phyloP scores from a whole-genome alignment of 2,797 vertebrate species.

The Kryptolebias ocellatus region DNA sequence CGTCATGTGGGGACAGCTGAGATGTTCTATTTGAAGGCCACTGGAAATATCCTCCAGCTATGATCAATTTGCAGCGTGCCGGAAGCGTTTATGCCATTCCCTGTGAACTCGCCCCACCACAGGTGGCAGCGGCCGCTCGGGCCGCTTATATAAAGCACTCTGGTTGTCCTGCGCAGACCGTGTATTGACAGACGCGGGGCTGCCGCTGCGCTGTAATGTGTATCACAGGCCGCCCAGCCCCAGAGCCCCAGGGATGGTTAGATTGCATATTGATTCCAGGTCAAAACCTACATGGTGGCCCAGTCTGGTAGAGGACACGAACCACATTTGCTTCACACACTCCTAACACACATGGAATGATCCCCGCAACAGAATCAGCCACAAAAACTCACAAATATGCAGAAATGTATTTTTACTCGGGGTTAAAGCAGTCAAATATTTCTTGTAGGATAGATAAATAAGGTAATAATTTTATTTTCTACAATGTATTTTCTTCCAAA shows the following conservation, averaged over 20 bases:
- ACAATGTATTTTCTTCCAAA: too few relatives aligned
- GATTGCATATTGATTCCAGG: constrained; percentile 83
- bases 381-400: not conserved
- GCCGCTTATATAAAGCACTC: constrained; percentile 76
- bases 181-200: constrained; percentile 59
- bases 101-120: constrained; percentile 15
- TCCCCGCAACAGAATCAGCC: not conserved
- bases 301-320: constrained; percentile 67
- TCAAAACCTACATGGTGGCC: constrained; percentile 71
- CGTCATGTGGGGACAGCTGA: constrained; percentile 25
- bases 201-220: constrained; percentile 53
- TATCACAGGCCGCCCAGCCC: constrained; percentile 45
- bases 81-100: constrained; percentile 28
- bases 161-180: constrained; percentile 46
- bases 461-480: too few relatives aligned
- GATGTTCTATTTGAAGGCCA: constrained; percentile 47
- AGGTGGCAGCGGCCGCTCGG: constrained; percentile 30
- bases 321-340: constrained; percentile 46
- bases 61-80: constrained; percentile 23
- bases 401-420: not conserved
- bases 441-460: too few relatives aligned
- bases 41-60: constrained; percentile 45
- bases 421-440: too few relatives aligned
- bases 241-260: constrained; percentile 68
- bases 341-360: constrained; percentile 13